Evolutionary conservation across 2,888 invertebrate species (phyloP).

Genomic region (Metallyticus violacea): DNA sequence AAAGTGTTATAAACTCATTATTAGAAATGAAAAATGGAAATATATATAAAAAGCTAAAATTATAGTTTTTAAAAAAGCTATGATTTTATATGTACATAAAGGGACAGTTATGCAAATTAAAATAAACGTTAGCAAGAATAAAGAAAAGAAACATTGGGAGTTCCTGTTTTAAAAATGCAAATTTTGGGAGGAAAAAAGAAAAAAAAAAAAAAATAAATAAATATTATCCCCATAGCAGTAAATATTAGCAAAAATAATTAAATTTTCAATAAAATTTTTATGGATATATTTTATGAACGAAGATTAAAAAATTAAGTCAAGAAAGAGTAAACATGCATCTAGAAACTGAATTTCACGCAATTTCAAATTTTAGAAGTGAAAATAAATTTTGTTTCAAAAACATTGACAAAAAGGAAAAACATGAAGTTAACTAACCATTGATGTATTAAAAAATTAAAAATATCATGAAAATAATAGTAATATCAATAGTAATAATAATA

Average conservation of each 20-base stretch:
- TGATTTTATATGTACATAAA: neutral
- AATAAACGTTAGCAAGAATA: neutral
- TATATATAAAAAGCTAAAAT: neutral
- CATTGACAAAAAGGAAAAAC: conserved; percentile 14
- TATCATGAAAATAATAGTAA: conserved; percentile 39
- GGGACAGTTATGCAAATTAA: neutral
- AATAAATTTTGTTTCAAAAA: conserved; percentile 7
- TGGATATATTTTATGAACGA: neutral
- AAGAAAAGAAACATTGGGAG: neutral
- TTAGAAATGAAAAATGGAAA: neutral
- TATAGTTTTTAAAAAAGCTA: neutral
- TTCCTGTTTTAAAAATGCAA: neutral
- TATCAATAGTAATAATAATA: conserved; percentile 52
- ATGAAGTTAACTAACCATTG: conserved; percentile 15
- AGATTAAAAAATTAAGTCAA: neutral
- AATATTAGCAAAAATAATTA: neutral
- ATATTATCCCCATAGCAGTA: neutral
- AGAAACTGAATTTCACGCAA: conserved; percentile 20
- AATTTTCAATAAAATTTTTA: neutral
- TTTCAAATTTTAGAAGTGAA: conserved; percentile 1
- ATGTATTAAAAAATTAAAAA: conserved; percentile 29
- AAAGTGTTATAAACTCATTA: conserved; percentile 8
- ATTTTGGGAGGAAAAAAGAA: conserved; percentile 24
- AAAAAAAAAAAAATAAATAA: conserved; percentile 45
- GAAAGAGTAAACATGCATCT: neutral